Conservation (phyloP, 2,888 invertebrate genomes). For the Tuta absoluta region DNA sequence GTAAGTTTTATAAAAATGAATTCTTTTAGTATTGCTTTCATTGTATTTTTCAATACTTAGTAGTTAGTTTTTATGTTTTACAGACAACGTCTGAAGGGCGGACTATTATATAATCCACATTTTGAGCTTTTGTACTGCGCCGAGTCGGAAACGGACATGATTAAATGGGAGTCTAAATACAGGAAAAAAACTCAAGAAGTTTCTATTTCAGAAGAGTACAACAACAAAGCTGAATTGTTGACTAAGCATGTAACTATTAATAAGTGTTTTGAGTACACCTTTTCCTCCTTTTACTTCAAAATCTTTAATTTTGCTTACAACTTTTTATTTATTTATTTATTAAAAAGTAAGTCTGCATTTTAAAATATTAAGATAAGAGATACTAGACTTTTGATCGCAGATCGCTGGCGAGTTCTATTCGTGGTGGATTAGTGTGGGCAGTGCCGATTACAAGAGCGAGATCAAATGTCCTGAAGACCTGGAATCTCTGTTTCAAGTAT, state of each 20-base stretch:
- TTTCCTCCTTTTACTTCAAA: too few species aligned
- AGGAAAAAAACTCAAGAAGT: slow-evolving; percentile 68
- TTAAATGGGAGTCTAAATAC: slow-evolving; percentile 75
- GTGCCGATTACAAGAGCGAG: slow-evolving; percentile 71
- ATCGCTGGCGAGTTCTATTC: slow-evolving; percentile 80
- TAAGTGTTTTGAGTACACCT: too few species aligned
- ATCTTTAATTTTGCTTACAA: too few species aligned
- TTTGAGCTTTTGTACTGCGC: slow-evolving; percentile 70
- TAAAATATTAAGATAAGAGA: too few species aligned
- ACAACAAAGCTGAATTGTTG: slow-evolving; percentile 71
- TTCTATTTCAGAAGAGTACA: slow-evolving; percentile 74
- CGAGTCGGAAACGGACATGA: slow-evolving; percentile 75
- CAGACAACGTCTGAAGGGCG: slow-evolving; percentile 1
- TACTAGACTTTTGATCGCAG: slow-evolving; percentile 49
- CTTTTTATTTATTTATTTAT: background rate
- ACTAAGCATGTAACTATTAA: slow-evolving; percentile 62
- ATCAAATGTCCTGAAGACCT: slow-evolving; percentile 77
- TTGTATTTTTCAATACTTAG: too few species aligned
- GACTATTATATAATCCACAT: slow-evolving; percentile 54
- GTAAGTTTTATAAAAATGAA: too few species aligned
- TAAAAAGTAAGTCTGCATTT: too few species aligned
- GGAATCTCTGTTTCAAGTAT: slow-evolving; percentile 79
- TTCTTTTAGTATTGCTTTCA: too few species aligned
- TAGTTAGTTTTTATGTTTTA: background rate
- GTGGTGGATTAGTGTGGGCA: slow-evolving; percentile 78